Conservation (phyloP, 2,888 invertebrate species). For the Chrysotoxum bicinctum region DNA sequence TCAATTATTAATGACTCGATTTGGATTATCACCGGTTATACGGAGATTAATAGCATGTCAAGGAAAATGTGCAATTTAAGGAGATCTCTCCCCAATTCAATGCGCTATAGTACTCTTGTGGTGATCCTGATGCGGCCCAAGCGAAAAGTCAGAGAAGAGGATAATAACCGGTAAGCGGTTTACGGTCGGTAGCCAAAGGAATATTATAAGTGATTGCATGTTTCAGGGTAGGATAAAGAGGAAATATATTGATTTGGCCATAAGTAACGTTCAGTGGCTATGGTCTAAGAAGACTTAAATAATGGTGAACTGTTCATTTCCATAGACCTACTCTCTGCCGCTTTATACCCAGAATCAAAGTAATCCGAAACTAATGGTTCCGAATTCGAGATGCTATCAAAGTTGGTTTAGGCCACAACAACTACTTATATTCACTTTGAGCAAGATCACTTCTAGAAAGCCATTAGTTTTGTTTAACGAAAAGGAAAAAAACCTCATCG, state of each 20-base stretch:
- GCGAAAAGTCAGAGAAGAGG: slow-evolving; percentile 74
- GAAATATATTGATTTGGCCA: slow-evolving; percentile 60
- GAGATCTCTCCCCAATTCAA: slow-evolving; percentile 23
- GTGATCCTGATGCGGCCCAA: slow-evolving; percentile 75
- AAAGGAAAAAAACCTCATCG: neutral
- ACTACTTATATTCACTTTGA: neutral
- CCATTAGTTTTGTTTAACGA: slow-evolving; percentile 38
- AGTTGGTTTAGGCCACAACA: neutral
- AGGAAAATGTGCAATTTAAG: slow-evolving; percentile 54
- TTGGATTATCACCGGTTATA: slow-evolving; percentile 73
- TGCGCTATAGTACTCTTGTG: neutral
- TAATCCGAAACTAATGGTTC: slow-evolving; percentile 65
- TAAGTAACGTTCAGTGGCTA: slow-evolving; percentile 51
- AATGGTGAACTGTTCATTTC: slow-evolving; percentile 34
- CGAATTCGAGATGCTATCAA: slow-evolving; percentile 51
- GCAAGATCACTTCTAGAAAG: slow-evolving; percentile 39
- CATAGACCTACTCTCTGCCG: neutral
- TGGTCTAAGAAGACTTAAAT: slow-evolving; percentile 40
- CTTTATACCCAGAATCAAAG: slow-evolving; percentile 7
- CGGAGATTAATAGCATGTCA: slow-evolving; percentile 77
- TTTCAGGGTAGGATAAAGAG: slow-evolving; percentile 40
- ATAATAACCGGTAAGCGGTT: slow-evolving; percentile 65
- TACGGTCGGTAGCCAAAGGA: slow-evolving; percentile 56
- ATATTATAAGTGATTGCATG: slow-evolving; percentile 44
- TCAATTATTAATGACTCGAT: slow-evolving; percentile 79